Evolutionary conservation across 2,113 vertebrate genomes (phyloP).

Genomic region (Toxotes chatareus): DNA sequence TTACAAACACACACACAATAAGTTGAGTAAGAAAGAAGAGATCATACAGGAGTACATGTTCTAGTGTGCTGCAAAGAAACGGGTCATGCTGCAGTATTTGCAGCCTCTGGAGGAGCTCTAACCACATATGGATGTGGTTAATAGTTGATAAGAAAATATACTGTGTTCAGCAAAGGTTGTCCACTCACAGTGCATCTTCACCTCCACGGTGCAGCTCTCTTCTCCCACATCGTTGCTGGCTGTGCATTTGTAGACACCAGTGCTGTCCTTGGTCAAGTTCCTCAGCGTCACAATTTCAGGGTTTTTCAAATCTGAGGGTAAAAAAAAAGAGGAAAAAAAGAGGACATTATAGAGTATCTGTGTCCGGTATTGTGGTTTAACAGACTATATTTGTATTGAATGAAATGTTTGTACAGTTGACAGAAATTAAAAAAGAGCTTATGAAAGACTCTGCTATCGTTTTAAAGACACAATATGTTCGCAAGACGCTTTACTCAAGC

Average conservation of each 20-base stretch:
- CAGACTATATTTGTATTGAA: background rate
- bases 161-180: background rate
- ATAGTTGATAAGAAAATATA: too few species aligned
- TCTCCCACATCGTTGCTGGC: constrained; percentile 92
- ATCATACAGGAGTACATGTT: background rate
- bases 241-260: constrained; percentile 90
- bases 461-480: too few species aligned
- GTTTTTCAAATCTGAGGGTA: constrained; percentile 85
- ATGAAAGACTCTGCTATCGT: too few species aligned
- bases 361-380: background rate
- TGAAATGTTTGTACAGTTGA: background rate
- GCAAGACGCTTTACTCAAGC: background rate
- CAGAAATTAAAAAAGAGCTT: too few species aligned
- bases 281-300: constrained; percentile 89
- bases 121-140: too few species aligned
- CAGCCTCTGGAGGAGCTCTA: too few species aligned
- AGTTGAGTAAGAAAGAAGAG: background rate
- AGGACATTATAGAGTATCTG: background rate
- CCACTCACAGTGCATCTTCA: constrained; percentile 91
- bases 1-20: background rate
- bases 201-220: constrained; percentile 88
- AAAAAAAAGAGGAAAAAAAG: constrained; percentile 5
- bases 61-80: background rate
- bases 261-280: constrained; percentile 87
- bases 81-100: too few species aligned